Conservation (phyloP, 2,113 vertebrate genomes). For the Dromas ardeola region DNA sequence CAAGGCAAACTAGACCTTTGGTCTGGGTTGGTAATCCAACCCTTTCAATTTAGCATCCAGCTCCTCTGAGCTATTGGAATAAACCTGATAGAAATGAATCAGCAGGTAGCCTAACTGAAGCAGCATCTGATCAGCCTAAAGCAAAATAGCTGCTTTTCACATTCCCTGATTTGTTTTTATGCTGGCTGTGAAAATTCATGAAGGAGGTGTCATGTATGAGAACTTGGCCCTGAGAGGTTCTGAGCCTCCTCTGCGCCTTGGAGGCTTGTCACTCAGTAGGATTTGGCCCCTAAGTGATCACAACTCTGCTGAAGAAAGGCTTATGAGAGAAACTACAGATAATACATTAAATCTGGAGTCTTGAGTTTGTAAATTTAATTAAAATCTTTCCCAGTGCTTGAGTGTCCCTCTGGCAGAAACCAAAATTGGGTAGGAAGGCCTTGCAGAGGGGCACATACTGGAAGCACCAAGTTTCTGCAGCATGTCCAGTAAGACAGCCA, state of each 20-base stretch:
- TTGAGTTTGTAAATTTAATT: background rate
- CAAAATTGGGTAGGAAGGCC: background rate
- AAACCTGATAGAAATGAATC: background rate
- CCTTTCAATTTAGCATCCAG: background rate
- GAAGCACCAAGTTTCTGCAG: background rate
- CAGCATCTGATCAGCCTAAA: background rate
- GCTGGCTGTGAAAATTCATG: background rate
- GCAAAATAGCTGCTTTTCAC: conserved; percentile 3
- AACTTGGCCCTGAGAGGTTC: background rate
- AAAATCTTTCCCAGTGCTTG: background rate
- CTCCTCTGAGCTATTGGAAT: background rate
- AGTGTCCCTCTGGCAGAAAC: background rate
- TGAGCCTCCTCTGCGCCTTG: background rate
- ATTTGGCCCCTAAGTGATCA: background rate
- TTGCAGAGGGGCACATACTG: background rate
- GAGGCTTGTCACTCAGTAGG: background rate
- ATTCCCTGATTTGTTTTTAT: background rate
- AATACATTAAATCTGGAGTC: background rate
- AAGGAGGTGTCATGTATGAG: background rate
- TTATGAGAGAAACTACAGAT: background rate
- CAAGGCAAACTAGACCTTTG: background rate
- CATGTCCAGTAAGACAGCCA: background rate
- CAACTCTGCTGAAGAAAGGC: background rate
- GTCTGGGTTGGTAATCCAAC: background rate
- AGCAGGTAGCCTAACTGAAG: background rate